Base-by-base conservation (phyloP, 1,140 invertebrate genomes). In the Drosophila busckii region DNA sequence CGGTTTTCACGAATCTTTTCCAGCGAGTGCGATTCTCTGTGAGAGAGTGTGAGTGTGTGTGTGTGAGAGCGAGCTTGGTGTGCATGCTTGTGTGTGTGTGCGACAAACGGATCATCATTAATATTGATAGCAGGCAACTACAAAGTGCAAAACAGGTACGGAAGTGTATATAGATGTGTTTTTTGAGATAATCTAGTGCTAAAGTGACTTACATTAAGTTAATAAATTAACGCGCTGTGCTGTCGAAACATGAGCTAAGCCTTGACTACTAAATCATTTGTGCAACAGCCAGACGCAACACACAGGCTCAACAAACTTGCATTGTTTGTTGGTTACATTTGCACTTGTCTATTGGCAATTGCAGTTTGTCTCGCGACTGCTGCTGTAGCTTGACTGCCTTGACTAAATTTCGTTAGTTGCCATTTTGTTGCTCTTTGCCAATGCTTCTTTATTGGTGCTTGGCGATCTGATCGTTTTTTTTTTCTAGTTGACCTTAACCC, bases 401-500 rank as follows among this genome's bases (percentile, higher is more conserved):
- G 45, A 59, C 54, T 45, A 45, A 59, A 44, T 64, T 63, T 64
- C 38, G 58, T 58, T 64, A 59, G 60, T 59, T 50, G 60, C 60
- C 40, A 58, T 50, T 52, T 62, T 45, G 53, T 31, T 49, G 46
- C 44, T 59, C 53, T 56, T 63, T 42, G 60, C 60, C 50, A 63
- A 58, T 58, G 60, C 45, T 63, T 58, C 53, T 63, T 58, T 58
- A 58, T 58, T 63, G 52, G 52, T 35, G 41, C 38, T 54, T 40
- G 53, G 23, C 28, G 22, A 6, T 29, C 41, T 37, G 34, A 26
- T 52, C 67, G 66, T 63, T 59, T 69, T 62, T 83, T 64, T 80
- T 83, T 84, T 80, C 73, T 84, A 41, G 80, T 84, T 73, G 80
- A 82, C 80, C 80, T 84, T 84, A 84, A 84, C 80, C 80, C 73